Base-by-base conservation (phyloP, 2,113 vertebrate species). In the Psilopsiagon aymara region DNA sequence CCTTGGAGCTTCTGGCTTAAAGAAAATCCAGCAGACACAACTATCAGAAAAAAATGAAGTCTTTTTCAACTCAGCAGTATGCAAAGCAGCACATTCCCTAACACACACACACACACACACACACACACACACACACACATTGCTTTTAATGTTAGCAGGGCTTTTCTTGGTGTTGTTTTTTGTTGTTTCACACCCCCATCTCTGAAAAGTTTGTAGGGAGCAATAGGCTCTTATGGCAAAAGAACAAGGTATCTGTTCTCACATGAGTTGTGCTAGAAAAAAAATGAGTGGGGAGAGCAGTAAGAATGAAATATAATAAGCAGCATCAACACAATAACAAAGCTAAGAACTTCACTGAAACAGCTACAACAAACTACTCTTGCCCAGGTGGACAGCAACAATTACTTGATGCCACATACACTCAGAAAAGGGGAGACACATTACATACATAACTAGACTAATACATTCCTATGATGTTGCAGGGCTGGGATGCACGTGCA, bases 391-490 rank as follows among this genome's bases (percentile, higher is more conserved):
- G 18, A 15, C 60, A 85, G 21, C 11, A 29, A 37, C 33, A 75
- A 57, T 67, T 13, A 39, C 49, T 31, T 46, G n/a, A 11, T 39
- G 18, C 41, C 13, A n/a, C 21, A 29, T 10, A 15, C 62, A 41
- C 27, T 37, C 23, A 55, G 31, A 31, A n/a, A 37, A 86, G 16
- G n/a, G 31, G 37, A 43, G 31, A 35, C 25, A 20, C 29, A 11
- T 23, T 28, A 55, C 19, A 24, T 21, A 9, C 10, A 9, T 19
- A 35, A 19, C 12, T 18, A 31, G 68, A 44, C 46, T 82, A 49
- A 49, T 15, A 18, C 16, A 24, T 19, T 62, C 37, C 29, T 1
- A 0, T 2, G 1, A 3, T 5, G 28, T 21, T 2, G 3, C 52
- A 84, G 21, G 33, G 31, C 39, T 73, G 59, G 43, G 28, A 24